Percentiles rank a stretch among this genome's conserved stretches.
phyloP scores from a whole-genome alignment of 1,140 invertebrate genomes.

The Eueides isabella region DNA sequence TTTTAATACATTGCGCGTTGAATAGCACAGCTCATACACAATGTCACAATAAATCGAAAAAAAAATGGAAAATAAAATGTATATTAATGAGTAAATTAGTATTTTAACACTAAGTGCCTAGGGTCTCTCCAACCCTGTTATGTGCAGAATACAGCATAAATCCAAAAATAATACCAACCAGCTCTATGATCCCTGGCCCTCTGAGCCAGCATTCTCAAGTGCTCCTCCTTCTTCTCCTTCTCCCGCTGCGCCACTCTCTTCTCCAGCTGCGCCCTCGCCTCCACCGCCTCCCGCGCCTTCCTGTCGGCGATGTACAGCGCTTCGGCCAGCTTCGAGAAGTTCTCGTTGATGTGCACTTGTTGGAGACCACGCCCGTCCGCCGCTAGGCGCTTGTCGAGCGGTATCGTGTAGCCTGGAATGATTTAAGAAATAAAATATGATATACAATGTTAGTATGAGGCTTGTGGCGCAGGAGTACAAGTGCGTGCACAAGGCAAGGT shows the following conservation, averaged over 20 bases:
- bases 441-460: too few relatives aligned
- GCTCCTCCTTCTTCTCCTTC: constrained; percentile 99
- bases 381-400: constrained; percentile 98
- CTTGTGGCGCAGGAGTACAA: too few relatives aligned
- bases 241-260: constrained; percentile 98
- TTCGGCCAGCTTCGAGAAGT: constrained; percentile 99
- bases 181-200: constrained; percentile 97
- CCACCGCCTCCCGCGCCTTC: constrained; percentile 98
- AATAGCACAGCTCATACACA: too few relatives aligned
- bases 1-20: too few relatives aligned
- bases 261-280: constrained; percentile 97
- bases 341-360: constrained; percentile 99
- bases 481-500: too few relatives aligned
- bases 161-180: too few relatives aligned
- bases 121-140: too few relatives aligned
- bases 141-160: too few relatives aligned
- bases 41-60: neutral
- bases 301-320: constrained; percentile 98
- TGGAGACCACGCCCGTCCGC: constrained; percentile 98
- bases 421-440: neutral
- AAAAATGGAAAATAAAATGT: too few relatives aligned
- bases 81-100: too few relatives aligned
- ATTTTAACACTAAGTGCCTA: too few relatives aligned
- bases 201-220: constrained; percentile 95
- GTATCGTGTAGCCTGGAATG: constrained; percentile 96